Conservation (phyloP, 2,113 vertebrate species). For the Hemiscyllium ocellatum region DNA sequence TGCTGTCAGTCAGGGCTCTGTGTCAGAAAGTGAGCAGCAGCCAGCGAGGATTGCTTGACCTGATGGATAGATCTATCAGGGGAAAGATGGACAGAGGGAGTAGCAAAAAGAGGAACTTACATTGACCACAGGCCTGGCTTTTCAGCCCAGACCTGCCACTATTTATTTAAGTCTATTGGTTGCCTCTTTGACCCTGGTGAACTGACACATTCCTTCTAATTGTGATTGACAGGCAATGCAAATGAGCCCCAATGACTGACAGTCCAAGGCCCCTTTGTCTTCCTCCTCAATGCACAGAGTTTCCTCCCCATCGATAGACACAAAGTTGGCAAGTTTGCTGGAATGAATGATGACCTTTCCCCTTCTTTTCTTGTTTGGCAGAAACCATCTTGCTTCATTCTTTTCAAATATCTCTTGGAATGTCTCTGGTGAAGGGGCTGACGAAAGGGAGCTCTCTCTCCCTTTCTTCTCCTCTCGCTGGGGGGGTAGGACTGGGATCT, state of each 20-base stretch:
- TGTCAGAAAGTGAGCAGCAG: neutral
- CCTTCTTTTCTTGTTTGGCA: conserved; percentile 54
- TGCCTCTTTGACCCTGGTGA: conserved; percentile 62
- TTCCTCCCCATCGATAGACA: conserved; percentile 67
- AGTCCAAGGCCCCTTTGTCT: conserved; percentile 61
- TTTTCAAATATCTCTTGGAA: conserved; percentile 59
- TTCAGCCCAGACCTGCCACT: conserved; percentile 54
- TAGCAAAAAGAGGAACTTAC: neutral
- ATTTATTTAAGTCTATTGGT: conserved; percentile 59
- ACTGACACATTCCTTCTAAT: conserved; percentile 63
- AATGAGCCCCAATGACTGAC: conserved; percentile 66
- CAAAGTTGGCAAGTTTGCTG: conserved; percentile 71
- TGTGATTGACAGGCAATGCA: conserved; percentile 74
- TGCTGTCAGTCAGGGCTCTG: neutral
- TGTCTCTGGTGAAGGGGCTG: conserved; percentile 53
- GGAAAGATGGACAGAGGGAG: neutral
- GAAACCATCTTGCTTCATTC: conserved; percentile 53
- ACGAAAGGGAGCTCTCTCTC: conserved; percentile 48
- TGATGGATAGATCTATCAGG: neutral
- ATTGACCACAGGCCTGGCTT: conserved; percentile 37
- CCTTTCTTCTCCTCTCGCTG: conserved; percentile 41
- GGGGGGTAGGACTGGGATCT: neutral
- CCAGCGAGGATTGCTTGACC: neutral
- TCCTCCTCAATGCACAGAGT: conserved; percentile 71
- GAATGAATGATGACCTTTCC: conserved; percentile 63